Percentiles rank a stretch among this genome's conserved stretches.
These are phyloP conservation scores for Crenichthys baileyi DNA, from an alignment of 2,797 vertebrate genomes.

Conservation along the genomic window DNA sequence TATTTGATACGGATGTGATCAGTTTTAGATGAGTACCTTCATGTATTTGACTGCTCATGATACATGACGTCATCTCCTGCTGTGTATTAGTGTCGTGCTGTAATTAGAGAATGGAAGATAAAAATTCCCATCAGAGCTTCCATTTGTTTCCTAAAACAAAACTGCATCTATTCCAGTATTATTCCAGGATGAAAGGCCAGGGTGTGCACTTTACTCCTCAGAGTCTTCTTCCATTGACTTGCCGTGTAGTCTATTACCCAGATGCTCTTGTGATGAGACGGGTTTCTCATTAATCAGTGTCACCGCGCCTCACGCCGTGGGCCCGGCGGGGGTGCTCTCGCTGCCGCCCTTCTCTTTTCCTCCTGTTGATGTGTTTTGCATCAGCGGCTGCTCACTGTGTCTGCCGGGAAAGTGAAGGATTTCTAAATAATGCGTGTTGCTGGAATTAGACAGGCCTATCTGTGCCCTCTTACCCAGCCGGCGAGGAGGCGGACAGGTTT, in stretches of 20 bases:
- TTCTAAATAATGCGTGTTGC: slow-evolving; percentile 50
- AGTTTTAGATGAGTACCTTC: neutral
- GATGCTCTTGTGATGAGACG: slow-evolving; percentile 38
- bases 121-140: neutral
- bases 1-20: neutral
- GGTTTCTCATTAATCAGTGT: slow-evolving; percentile 72
- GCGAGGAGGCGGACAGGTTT: slow-evolving; percentile 67
- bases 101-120: neutral
- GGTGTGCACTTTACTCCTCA: slow-evolving; percentile 22
- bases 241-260: slow-evolving; percentile 52
- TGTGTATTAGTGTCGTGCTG: neutral
- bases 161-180: neutral
- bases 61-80: neutral
- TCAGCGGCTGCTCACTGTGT: slow-evolving; percentile 29
- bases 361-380: slow-evolving; percentile 30
- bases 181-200: slow-evolving; percentile 1
- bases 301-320: slow-evolving; percentile 41
- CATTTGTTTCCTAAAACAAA: slow-evolving; percentile 4
- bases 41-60: neutral
- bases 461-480: slow-evolving; percentile 47
- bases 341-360: slow-evolving; percentile 12
- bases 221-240: slow-evolving; percentile 52
- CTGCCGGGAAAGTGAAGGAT: slow-evolving; percentile 39
- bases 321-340: slow-evolving; percentile 34
- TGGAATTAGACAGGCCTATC: slow-evolving; percentile 49